These are phyloP conservation scores for Lasius platythorax DNA, from an alignment of 2,888 invertebrate genomes.

Conservation along the genomic window DNA sequence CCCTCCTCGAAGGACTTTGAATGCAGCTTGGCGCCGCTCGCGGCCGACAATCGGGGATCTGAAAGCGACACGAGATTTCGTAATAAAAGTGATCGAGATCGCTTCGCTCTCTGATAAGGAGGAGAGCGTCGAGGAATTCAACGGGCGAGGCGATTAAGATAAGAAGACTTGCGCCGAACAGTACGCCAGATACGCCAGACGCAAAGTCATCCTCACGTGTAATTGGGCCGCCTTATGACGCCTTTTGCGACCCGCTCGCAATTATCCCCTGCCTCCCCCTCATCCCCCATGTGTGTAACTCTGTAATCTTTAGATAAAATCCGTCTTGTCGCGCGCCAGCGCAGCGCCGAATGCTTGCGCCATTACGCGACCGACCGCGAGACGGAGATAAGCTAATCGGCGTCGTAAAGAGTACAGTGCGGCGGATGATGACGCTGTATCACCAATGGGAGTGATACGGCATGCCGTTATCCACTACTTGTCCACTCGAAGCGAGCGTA, in stretches of 20 bases:
- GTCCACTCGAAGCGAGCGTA: constrained; percentile 3
- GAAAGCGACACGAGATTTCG: constrained; percentile 26
- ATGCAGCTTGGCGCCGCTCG: background rate
- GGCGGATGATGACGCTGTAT: constrained; percentile 70
- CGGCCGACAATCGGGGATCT: background rate
- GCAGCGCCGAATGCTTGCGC: constrained; percentile 56
- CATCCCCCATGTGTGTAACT: constrained; percentile 41
- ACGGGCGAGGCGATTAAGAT: constrained; percentile 34
- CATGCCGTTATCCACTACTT: constrained; percentile 8
- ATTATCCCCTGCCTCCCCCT: constrained; percentile 51
- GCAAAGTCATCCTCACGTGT: constrained; percentile 53
- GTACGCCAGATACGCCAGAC: constrained; percentile 24
- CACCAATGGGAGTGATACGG: constrained; percentile 56
- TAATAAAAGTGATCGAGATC: constrained; percentile 54
- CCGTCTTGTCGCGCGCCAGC: constrained; percentile 57
- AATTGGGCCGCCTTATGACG: constrained; percentile 78
- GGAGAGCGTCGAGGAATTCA: constrained; percentile 7
- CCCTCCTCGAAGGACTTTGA: background rate
- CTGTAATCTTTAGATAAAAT: constrained; percentile 74
- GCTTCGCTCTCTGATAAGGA: constrained; percentile 46
- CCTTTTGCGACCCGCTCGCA: constrained; percentile 61
- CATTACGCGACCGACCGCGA: constrained; percentile 64
- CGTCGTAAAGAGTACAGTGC: constrained; percentile 74
- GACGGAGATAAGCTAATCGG: constrained; percentile 78
- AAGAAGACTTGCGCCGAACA: constrained; percentile 36